Evolutionary conservation across 2,113 vertebrate genomes (phyloP).

Genomic region (Riparia riparia): DNA sequence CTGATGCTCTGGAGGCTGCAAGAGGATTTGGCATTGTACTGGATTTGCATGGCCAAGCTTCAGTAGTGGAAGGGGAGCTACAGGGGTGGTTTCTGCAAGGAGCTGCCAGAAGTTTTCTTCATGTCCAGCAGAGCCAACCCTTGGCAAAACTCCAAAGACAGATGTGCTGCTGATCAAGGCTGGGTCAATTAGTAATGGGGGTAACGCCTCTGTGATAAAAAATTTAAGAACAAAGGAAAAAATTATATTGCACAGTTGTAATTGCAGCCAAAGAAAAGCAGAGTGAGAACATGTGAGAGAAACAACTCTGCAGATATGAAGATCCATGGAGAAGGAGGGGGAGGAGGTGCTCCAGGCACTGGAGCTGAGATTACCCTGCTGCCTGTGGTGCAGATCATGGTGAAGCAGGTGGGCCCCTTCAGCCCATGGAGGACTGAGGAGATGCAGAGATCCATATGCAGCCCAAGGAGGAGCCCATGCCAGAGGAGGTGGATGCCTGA

Average conservation of each 20-base stretch:
- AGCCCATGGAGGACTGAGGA: background rate
- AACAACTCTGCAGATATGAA: background rate
- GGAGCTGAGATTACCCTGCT: background rate
- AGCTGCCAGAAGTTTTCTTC: background rate
- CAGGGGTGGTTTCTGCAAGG: background rate
- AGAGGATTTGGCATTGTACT: background rate
- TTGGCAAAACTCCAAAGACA: background rate
- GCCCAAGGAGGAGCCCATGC: background rate
- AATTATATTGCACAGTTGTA: background rate
- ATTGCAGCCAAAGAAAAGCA: accelerated
- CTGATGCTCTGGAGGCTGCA: background rate
- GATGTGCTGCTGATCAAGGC: background rate
- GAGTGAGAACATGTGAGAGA: background rate
- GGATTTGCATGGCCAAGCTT: background rate
- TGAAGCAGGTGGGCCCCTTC: background rate
- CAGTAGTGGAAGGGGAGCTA: background rate
- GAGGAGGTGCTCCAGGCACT: background rate
- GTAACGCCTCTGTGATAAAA: background rate
- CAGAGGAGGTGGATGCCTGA: background rate
- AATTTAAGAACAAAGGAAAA: background rate
- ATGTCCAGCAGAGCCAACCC: background rate
- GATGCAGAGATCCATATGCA: background rate
- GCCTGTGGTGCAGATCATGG: no score
- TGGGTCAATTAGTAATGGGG: background rate
- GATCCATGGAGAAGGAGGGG: accelerated